Evolutionary conservation across 2,797 vertebrate genomes (phyloP).

Genomic region (Sciaenops ocellatus): DNA sequence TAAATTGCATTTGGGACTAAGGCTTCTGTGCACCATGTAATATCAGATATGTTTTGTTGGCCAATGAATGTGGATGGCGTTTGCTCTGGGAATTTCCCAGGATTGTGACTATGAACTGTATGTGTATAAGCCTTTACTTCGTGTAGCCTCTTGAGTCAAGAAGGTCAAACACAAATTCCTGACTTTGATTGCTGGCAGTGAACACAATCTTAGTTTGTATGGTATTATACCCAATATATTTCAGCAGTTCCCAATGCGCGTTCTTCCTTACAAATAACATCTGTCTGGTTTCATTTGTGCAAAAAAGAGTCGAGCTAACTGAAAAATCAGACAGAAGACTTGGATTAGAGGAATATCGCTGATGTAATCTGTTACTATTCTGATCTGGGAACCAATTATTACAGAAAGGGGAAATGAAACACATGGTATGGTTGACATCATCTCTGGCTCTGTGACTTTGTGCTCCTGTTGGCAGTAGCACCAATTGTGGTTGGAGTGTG

Average conservation of each 20-base stretch:
- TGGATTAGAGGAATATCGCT: slow-evolving; percentile 37
- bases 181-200: slow-evolving; percentile 1
- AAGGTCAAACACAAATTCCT: slow-evolving; percentile 4
- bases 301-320: slow-evolving; percentile 3
- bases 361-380: slow-evolving; percentile 53
- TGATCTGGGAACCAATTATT: slow-evolving; percentile 53
- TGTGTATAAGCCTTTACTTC: slow-evolving; percentile 10
- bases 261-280: neutral
- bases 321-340: slow-evolving; percentile 9
- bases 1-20: neutral
- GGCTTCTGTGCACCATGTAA: neutral
- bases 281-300: neutral
- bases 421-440: slow-evolving; percentile 68
- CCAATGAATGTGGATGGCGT: neutral
- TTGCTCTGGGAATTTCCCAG: slow-evolving; percentile 28
- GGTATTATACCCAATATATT: neutral
- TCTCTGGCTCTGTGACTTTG: slow-evolving; percentile 54
- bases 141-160: slow-evolving; percentile 3
- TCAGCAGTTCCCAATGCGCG: neutral
- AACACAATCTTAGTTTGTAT: neutral
- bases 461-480: slow-evolving; percentile 32
- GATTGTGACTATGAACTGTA: slow-evolving; percentile 1
- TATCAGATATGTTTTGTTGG: slow-evolving; percentile 2
- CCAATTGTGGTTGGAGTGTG: slow-evolving; percentile 32
- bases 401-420: slow-evolving; percentile 74